These are phyloP conservation scores for Erannis defoliaria DNA, from an alignment of 2,888 invertebrate species.

Conservation along the genomic window DNA sequence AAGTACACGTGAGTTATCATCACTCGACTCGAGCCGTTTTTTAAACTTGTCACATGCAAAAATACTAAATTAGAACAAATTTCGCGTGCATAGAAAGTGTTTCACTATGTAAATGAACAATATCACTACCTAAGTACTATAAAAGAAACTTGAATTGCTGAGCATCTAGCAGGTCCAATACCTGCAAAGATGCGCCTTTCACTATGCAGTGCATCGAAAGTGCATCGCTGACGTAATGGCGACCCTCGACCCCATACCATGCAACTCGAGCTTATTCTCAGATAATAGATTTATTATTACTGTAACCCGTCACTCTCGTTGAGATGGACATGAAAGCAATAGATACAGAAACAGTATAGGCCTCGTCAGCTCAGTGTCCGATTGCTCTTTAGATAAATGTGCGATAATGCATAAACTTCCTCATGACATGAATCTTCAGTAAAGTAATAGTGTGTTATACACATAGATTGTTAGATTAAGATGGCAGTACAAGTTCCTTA, in stretches of 20 bases:
- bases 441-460: constrained; percentile 5
- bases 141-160: background rate
- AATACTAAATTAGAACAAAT: too few relatives aligned
- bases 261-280: constrained; percentile 9
- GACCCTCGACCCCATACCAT: constrained; percentile 57
- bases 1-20: too few relatives aligned
- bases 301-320: too few relatives aligned
- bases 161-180: constrained; percentile 43
- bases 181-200: constrained; percentile 80
- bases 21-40: too few relatives aligned
- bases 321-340: too few relatives aligned
- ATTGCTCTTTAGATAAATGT: constrained; percentile 19
- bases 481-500: constrained; percentile 6
- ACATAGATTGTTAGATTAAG: background rate
- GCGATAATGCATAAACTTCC: constrained; percentile 16
- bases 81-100: too few relatives aligned
- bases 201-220: constrained; percentile 79
- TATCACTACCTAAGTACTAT: background rate
- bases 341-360: background rate
- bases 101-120: background rate
- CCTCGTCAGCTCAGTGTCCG: constrained; percentile 14
- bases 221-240: constrained; percentile 79
- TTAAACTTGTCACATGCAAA: too few relatives aligned
- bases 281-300: background rate
- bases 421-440: constrained; percentile 11